These are phyloP conservation scores for Columba janthina DNA, from an alignment of 2,113 vertebrate species.

Conservation along the genomic window DNA sequence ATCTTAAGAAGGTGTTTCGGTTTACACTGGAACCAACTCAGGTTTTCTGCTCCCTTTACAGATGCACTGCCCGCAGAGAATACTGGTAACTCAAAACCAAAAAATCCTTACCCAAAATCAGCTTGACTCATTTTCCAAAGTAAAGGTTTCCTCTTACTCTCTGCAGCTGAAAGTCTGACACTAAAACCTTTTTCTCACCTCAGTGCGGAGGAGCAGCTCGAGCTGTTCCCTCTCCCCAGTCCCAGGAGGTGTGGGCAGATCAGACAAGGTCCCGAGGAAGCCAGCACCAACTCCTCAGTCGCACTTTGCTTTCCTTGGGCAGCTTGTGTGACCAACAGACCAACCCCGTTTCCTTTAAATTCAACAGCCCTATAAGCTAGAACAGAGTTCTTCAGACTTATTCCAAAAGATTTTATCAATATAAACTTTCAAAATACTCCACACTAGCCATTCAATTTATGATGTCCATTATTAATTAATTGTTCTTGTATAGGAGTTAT, in stretches of 20 bases:
- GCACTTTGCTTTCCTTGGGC: background rate
- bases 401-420: background rate
- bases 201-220: background rate
- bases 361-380: background rate
- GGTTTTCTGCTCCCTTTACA: background rate
- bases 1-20: background rate
- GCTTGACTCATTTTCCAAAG: background rate
- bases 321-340: background rate
- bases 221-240: background rate
- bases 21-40: background rate
- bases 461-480: background rate
- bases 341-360: background rate
- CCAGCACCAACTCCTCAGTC: background rate
- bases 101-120: background rate
- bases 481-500: background rate
- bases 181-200: background rate
- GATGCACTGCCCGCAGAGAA: background rate
- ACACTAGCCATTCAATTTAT: background rate
- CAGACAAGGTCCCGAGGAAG: no score
- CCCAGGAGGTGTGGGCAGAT: background rate
- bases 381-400: background rate
- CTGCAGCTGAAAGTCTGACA: background rate
- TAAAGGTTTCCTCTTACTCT: background rate
- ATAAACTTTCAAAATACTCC: background rate
- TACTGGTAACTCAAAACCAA: background rate